Evolutionary conservation across 2,888 invertebrate species (phyloP), one percentile per base, ranked within the genome.

Genomic region (Andrena minutula): DNA sequence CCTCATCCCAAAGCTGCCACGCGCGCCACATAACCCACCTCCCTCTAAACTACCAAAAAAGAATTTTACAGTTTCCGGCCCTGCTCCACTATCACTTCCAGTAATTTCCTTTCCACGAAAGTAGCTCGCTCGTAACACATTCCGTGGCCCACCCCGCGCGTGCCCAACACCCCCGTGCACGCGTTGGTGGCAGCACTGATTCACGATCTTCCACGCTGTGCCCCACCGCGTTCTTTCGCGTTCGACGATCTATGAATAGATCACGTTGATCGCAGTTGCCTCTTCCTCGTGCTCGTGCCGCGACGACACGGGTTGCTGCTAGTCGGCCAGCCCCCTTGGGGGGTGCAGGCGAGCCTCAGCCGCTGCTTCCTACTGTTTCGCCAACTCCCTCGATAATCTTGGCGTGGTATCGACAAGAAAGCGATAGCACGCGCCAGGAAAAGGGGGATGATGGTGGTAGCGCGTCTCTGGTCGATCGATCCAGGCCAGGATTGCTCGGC

Each of bases 391-490:
- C 41, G 61, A 53, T 75, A 71, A 82, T 82, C 82, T 66, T 49
- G 23, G 47, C 51, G 35, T 49, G 81, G 72, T 72, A 71, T 82
- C 76, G 82, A 68, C 82, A 68, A 78, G 78, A 58, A 66, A 66
- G 23, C 78, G 83, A 83, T 69, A 74, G 74, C 73, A 71, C 70
- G 65, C 61, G 72, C 23, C 23, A 16, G 53, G 26, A 7, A 64
- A 10, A 53, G 73, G 20, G 49, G 20, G 6, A 30, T 30, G 26
- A n/a, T 30, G 49, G 20, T 32, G 6, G n/a, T 64, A 26, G 32
- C 47, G 66, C 60, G 32, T 66, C 49, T 73, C 72, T 64, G 60
- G 66, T 65, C 74, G 87, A 87, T 86, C 82, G 87, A 85, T 85
- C 61, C 69, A 76, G 35, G 30, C 63, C 26, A 41, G 86, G 72